Evolutionary conservation across 2,113 vertebrate species (phyloP).

Genomic region (Nothobranchius furzeri): DNA sequence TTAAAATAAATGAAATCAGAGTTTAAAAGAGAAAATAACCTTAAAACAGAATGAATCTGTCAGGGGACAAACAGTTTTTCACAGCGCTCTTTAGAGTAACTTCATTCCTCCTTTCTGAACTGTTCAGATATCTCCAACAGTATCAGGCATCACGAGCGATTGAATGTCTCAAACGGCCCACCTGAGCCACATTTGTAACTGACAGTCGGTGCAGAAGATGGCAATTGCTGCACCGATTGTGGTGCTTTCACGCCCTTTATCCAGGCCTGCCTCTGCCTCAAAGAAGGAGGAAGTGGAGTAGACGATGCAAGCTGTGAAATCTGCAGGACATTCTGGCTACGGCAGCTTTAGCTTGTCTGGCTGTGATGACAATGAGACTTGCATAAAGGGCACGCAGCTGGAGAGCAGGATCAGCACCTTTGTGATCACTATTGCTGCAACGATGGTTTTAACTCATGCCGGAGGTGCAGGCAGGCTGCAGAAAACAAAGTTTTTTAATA

Average conservation of each 20-base stretch:
- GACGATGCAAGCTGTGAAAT: constrained; percentile 67
- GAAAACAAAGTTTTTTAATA: constrained; percentile 15
- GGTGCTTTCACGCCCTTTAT: constrained; percentile 54
- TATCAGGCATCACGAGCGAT: background rate
- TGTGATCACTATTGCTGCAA: constrained; percentile 42
- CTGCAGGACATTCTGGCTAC: constrained; percentile 53
- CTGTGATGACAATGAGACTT: constrained; percentile 70
- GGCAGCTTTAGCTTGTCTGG: constrained; percentile 69
- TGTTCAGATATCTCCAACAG: constrained; percentile 8
- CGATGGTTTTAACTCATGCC: constrained; percentile 36
- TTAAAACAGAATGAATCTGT: no score
- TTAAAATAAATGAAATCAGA: no score
- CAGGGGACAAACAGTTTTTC: no score
- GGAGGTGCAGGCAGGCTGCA: constrained; percentile 35
- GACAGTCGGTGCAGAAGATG: constrained; percentile 38
- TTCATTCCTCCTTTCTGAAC: constrained; percentile 8
- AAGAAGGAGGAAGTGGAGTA: constrained; percentile 59
- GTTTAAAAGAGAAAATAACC: no score
- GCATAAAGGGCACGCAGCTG: constrained; percentile 66
- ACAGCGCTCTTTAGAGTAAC: background rate
- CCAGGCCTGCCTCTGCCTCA: constrained; percentile 32
- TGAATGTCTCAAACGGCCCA: background rate
- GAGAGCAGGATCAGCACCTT: constrained; percentile 56
- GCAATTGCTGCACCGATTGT: constrained; percentile 51
- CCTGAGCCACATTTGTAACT: constrained; percentile 21